Conservation (phyloP, 2,888 invertebrate species). For the Cephus rjabovi region DNA sequence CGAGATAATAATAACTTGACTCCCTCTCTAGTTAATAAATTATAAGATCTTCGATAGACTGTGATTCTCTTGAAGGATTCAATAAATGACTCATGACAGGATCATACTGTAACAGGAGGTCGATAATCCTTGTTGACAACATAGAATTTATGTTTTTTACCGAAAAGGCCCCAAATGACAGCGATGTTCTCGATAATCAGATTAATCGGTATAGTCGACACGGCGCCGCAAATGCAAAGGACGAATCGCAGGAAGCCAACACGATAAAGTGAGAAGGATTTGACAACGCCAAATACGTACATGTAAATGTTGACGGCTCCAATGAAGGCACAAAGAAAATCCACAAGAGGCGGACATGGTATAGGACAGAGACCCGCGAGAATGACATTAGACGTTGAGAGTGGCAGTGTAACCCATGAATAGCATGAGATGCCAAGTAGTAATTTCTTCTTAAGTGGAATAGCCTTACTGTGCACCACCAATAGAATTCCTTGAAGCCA, state of each 20-base stretch:
- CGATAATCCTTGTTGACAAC: slow-evolving; percentile 93
- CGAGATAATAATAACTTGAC: not conserved
- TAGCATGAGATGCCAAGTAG: slow-evolving; percentile 90
- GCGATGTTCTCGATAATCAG: slow-evolving; percentile 94
- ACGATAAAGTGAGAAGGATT: slow-evolving; percentile 91
- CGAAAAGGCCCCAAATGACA: slow-evolving; percentile 93
- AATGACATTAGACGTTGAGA: slow-evolving; percentile 90
- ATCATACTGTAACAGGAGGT: slow-evolving; percentile 68
- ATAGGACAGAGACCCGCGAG: slow-evolving; percentile 89
- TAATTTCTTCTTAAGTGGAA: slow-evolving; percentile 83
- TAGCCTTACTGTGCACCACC: slow-evolving; percentile 87
- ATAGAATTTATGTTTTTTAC: slow-evolving; percentile 97
- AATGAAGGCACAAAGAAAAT: slow-evolving; percentile 90
- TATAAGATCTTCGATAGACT: not conserved
- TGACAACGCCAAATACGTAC: slow-evolving; percentile 98
- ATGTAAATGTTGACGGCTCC: slow-evolving; percentile 96
- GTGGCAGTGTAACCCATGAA: slow-evolving; percentile 95
- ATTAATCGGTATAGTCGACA: slow-evolving; percentile 93
- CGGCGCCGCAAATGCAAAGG: slow-evolving; percentile 85
- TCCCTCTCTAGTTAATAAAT: not conserved
- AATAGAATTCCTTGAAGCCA: slow-evolving; percentile 95
- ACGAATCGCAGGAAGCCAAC: slow-evolving; percentile 84
- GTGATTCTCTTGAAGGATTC: no score
- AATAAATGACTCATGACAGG: not conserved
- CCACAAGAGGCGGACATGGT: slow-evolving; percentile 84